Base-by-base conservation (phyloP, 2,888 invertebrate species). In the Drosophila meridionalis region DNA sequence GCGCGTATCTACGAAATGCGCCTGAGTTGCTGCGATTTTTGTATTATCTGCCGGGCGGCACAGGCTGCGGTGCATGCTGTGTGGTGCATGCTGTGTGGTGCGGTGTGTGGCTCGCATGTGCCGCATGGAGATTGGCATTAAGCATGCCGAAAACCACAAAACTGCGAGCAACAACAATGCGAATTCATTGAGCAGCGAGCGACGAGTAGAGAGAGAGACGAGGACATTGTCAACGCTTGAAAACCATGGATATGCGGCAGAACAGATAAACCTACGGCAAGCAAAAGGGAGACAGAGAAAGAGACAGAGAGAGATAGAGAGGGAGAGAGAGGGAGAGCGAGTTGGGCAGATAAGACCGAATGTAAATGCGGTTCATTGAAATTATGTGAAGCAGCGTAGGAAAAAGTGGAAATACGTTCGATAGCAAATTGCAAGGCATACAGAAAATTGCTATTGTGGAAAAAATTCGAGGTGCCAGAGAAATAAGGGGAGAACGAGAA, bases 311-410 rank as follows among this genome's bases (percentile, higher is more conserved):
- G 36, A 12, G 42, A 28, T 8, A 30, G 36, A 26, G 28, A 26
- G 55, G 40, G n/a, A 28, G 36, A 47, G 55, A 28, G 45, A 28
- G 34, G 11, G 38, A 34, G 40, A 57, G 47, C 11, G 42, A 50
- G 43, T 48, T 42, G 60, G 69, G 40, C 58, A 57, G 43, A 28
- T 50, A 38, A 30, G 30, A 57, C 47, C 43, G 64, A 67, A 76
- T 85, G 87, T 71, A 87, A 77, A 89, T 87, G 80, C 80, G 83
- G 86, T 74, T 77, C 83, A 89, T 73, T 82, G 83, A 80, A 89
- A 87, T 76, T 82, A 89, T 79, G 87, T 84, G 74, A 78, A 58
- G 77, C 64, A 67, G 64, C 68, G 57, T 50, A 40, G 66, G 45
- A 63, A 72, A 70, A 76, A 72, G 65, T 45, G 73, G 43, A 76